Percentiles rank a stretch among this genome's conserved stretches.
phyloP scores from a whole-genome alignment of 2,113 vertebrate species.

The Addax nasomaculatus region DNA sequence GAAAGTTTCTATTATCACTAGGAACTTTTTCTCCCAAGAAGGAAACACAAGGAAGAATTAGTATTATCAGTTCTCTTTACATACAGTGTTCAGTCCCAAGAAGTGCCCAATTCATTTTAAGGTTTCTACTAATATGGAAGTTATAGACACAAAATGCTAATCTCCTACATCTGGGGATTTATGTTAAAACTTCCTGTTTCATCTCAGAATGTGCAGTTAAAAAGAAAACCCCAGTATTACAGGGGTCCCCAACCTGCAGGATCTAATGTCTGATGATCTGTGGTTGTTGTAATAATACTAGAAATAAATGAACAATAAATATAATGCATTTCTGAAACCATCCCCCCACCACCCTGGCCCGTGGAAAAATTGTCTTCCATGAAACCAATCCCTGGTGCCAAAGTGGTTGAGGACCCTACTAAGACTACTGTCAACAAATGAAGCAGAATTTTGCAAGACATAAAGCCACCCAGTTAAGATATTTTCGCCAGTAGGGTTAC shows the following conservation, averaged over 20 bases:
- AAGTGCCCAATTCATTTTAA: background rate
- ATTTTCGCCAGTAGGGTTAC: conserved; percentile 69
- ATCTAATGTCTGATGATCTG: background rate
- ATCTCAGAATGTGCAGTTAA: background rate
- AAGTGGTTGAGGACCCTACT: background rate
- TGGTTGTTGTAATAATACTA: background rate
- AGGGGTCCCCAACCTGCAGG: background rate
- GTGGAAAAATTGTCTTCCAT: background rate
- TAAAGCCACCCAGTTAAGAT: background rate
- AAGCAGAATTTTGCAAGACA: background rate
- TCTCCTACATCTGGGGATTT: background rate
- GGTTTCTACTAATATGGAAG: background rate
- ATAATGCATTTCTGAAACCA: background rate
- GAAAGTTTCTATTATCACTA: background rate
- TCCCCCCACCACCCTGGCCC: background rate
- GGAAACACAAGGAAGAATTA: background rate
- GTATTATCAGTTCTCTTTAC: background rate
- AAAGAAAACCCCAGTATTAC: background rate
- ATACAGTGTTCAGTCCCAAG: background rate
- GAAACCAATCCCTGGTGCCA: background rate
- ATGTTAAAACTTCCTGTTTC: background rate
- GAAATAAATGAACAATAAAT: background rate
- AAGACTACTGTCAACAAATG: background rate
- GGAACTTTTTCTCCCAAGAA: background rate
- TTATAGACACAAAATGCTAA: background rate